Evolutionary conservation across 2,888 invertebrate genomes (phyloP), one percentile per base, ranked within the genome.

Genomic region (Aporophyla nigra): DNA sequence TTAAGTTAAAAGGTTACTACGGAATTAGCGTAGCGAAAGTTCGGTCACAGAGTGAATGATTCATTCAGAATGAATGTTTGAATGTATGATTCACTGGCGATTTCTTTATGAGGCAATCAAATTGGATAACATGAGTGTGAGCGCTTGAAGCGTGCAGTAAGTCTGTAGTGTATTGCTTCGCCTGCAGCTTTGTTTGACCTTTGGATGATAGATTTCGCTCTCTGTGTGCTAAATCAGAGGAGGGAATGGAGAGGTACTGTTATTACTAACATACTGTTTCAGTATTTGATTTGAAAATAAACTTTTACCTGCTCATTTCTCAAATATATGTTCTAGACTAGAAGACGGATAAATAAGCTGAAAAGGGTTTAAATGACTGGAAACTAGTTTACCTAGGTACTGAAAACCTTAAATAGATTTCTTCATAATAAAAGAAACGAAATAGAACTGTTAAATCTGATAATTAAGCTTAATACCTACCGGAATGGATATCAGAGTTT

Each of bases 21-120:
- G 54, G 62, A 80, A 86, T 83, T 85, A 89, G 83, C 86, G 83
- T 79, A 76, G 78, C 88, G 84, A 89, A 87, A 85, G 87, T 83
- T 62, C 53, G 74, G 51, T 85, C 78, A 78, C 74, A 54, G 77
- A 68, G 63, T 65, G 70, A 75, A 71, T 83, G 88, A 87, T 71
- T 86, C 82, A 87, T 78, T 51, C n/a, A 9, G 71, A 80, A 76
- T 69, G 73, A 80, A 83, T 74, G 84, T 81, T 80, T 78, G 80
- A 67, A 72, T 70, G 84, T 14, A 83, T 87, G 87, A 87, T 74
- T 87, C 88, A 87, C 74, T 74, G 19, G 72, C 74, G 83, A 85
- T 83, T 87, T 84, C 80, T 82, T 85, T 84, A 78, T 83, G 79
- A 68, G 86, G 86, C 78, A 85, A 83, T 85, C 71, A 78, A 83